Evolutionary conservation across 1,140 invertebrate genomes (phyloP).

Genomic region (Eubasilissa regina): DNA sequence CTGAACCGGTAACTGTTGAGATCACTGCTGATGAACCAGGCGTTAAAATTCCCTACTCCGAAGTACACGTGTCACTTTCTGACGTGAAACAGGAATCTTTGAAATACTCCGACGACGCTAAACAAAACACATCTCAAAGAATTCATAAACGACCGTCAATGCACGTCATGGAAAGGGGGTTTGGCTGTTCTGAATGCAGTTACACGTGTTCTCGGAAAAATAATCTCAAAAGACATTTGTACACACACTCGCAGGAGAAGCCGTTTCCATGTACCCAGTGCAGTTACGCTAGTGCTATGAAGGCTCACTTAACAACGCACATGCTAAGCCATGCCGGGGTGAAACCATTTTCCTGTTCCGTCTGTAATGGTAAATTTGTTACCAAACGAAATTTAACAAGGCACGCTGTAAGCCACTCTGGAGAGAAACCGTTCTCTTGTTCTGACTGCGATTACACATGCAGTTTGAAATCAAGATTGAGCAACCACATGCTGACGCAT

Average conservation of each 20-base stretch:
- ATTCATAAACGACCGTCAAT: too few relatives aligned
- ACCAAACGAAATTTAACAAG: neutral
- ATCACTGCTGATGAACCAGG: too few relatives aligned
- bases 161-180: neutral
- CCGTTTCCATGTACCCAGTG: neutral
- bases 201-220: neutral
- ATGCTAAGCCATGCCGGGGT: neutral
- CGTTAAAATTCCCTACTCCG: too few relatives aligned
- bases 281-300: neutral
- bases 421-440: neutral
- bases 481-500: neutral
- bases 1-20: too few relatives aligned
- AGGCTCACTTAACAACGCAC: neutral
- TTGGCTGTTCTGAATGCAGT: neutral
- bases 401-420: neutral
- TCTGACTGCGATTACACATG: neutral
- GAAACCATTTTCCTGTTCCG: neutral
- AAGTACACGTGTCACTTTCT: too few relatives aligned
- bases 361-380: neutral
- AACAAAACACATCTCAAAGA: too few relatives aligned
- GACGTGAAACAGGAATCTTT: too few relatives aligned
- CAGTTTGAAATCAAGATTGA: neutral
- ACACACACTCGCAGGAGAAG: neutral
- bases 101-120: too few relatives aligned
- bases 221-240: neutral